phyloP scores from a whole-genome alignment of 2,797 vertebrate species.

The Muraenolepis orangiensis region DNA sequence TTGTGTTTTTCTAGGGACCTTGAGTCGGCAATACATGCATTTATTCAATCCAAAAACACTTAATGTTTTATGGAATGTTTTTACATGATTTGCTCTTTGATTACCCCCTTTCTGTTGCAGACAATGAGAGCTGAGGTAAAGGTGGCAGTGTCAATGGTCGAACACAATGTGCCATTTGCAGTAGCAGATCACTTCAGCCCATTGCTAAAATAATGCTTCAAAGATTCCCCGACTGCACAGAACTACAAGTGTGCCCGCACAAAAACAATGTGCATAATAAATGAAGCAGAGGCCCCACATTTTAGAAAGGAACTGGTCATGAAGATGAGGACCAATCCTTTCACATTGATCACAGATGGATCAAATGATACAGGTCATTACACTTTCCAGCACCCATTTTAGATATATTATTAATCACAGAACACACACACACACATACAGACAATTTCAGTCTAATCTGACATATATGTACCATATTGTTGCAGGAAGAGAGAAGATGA shows the following conservation, averaged over 20 bases:
- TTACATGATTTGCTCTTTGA: conserved; percentile 4
- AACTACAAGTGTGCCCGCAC: conserved; percentile 14
- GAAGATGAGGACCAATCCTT: conserved; percentile 19
- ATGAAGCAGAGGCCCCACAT: conserved; percentile 21
- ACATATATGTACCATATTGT: not conserved
- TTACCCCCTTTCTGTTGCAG: conserved; percentile 8
- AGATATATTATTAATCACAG: not conserved
- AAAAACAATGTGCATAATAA: conserved; percentile 24
- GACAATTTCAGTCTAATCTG: not conserved
- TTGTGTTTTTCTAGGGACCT: no score
- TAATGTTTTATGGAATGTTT: not conserved
- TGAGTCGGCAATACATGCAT: no score
- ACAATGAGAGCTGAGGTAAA: conserved; percentile 16
- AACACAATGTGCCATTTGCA: conserved; percentile 22
- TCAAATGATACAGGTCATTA: conserved; percentile 25
- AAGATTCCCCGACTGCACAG: conserved; percentile 20
- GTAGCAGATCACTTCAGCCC: conserved; percentile 5
- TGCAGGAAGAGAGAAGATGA: no score
- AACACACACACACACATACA: not conserved
- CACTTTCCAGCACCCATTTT: no score
- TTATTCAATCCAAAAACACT: no score
- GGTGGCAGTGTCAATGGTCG: conserved; percentile 15
- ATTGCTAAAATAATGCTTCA: conserved; percentile 7
- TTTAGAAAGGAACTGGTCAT: conserved; percentile 15
- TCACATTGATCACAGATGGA: conserved; percentile 25